Conservation (phyloP, 1,140 invertebrate species). For the Drosophila nasuta region DNA sequence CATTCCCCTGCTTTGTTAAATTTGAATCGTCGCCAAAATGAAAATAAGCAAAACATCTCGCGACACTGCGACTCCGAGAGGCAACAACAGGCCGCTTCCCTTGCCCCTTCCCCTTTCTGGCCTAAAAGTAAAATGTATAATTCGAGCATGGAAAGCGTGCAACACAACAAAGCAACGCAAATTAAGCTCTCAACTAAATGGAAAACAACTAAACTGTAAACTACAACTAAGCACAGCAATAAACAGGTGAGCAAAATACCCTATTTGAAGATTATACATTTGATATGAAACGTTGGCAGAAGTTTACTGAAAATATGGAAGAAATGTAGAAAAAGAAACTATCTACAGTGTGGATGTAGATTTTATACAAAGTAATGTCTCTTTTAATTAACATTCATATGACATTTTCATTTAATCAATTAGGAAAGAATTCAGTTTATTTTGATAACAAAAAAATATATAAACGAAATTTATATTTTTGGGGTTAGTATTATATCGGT, state of each 20-base stretch:
- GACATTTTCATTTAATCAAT: too few species aligned
- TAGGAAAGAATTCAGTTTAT: too few species aligned
- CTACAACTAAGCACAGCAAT: not conserved
- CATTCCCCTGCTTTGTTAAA: conserved; percentile 32
- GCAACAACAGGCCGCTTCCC: not conserved
- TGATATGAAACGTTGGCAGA: not conserved
- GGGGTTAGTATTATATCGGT: too few species aligned
- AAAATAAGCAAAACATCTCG: conserved; percentile 37
- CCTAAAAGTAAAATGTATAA: conserved; percentile 50
- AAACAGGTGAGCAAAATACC: not conserved
- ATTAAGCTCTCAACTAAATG: conserved; percentile 74
- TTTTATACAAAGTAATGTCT: too few species aligned
- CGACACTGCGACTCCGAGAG: conserved; percentile 23
- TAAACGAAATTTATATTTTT: too few species aligned
- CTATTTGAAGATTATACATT: not conserved
- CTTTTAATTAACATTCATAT: too few species aligned
- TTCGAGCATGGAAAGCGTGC: conserved; percentile 53
- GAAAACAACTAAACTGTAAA: conserved; percentile 30
- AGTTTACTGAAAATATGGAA: not conserved
- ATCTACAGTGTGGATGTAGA: too few species aligned
- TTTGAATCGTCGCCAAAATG: conserved; percentile 76
- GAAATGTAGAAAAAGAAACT: not conserved
- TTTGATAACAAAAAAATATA: too few species aligned
- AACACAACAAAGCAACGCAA: conserved; percentile 61
- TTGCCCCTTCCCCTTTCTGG: not conserved